Base-by-base conservation (phyloP, 2,113 vertebrate species). In the Gila orcuttii region DNA sequence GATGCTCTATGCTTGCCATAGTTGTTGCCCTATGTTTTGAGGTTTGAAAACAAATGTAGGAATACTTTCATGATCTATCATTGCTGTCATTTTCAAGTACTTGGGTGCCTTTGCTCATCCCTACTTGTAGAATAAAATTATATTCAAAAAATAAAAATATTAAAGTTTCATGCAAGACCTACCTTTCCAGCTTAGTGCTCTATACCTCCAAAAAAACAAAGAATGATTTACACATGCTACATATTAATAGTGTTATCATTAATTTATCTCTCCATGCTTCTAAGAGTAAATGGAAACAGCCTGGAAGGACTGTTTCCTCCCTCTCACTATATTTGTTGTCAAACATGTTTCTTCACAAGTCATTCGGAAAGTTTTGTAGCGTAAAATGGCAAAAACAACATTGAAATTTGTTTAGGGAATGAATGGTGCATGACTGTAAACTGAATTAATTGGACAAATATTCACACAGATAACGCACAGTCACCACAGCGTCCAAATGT, bases 221-320 rank as follows among this genome's bases (percentile, higher is more conserved):
- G 57, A 81, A 64, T 55, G 75, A 85, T 89, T 83, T 86, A 89
- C 78, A 85, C 71, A 66, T 88, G 85, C 62, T 85, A 84, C 85
- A 90, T 86, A 88, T 83, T 79, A 87, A 86, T 87, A 75, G 47
- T 71, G 59, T 60, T 85, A 90, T 88, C 86, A 88, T 78, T 90
- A 88, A 88, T 88, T 84, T 74, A 86, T 82, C 45, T 50, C 25
- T 59, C n/a, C 74, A 28, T 78, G 52, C 71, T 73, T 75, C 83
- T 25, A 71, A 42, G 71, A 85, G 69, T 33, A 74, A 80, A 83
- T 28, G 12, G 77, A 79, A 60, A 74, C 69, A 23, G 50, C 50
- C 50, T 78, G 50, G 5, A 36, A 57, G 28, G 50, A 33, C 25
- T 28, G 2, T 57, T 57, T 60, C 11, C 52, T 59, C 33, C 55